Conservation (phyloP, 2,888 invertebrate genomes). For the Dolomedes plantarius region DNA sequence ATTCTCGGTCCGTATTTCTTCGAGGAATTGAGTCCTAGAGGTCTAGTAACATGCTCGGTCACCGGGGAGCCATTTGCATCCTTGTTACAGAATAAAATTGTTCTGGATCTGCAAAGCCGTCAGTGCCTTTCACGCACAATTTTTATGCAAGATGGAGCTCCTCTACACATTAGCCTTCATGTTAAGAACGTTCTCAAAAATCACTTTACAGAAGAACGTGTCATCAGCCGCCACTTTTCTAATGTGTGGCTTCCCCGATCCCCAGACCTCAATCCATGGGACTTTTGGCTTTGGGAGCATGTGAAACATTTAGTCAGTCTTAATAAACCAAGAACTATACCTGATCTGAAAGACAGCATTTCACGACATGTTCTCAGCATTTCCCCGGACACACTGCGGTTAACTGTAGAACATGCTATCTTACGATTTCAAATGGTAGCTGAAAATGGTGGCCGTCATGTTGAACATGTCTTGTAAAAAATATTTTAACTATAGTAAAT, state of each 20-base stretch:
- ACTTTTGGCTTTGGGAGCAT: neutral
- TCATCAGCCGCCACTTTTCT: too few species aligned
- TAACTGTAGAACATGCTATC: too few species aligned
- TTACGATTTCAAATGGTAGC: neutral
- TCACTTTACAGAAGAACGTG: neutral
- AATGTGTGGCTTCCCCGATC: neutral
- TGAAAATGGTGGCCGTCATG: neutral
- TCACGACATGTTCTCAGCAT: neutral
- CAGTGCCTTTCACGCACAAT: neutral
- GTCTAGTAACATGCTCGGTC: neutral
- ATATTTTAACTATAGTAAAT: neutral
- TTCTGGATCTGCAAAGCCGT: neutral
- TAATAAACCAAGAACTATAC: neutral
- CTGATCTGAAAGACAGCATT: neutral
- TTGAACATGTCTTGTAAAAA: neutral
- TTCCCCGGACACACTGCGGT: neutral
- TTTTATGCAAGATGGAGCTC: neutral
- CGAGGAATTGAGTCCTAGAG: neutral
- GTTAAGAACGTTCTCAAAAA: neutral
- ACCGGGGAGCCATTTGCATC: neutral
- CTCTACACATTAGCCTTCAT: neutral
- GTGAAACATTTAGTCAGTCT: neutral
- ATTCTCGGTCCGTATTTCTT: neutral
- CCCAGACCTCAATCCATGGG: slow-evolving; percentile 1
- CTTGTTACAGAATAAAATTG: neutral